These are phyloP conservation scores for Seladonia tumulorum DNA, from an alignment of 2,888 invertebrate genomes.

Conservation along the genomic window DNA sequence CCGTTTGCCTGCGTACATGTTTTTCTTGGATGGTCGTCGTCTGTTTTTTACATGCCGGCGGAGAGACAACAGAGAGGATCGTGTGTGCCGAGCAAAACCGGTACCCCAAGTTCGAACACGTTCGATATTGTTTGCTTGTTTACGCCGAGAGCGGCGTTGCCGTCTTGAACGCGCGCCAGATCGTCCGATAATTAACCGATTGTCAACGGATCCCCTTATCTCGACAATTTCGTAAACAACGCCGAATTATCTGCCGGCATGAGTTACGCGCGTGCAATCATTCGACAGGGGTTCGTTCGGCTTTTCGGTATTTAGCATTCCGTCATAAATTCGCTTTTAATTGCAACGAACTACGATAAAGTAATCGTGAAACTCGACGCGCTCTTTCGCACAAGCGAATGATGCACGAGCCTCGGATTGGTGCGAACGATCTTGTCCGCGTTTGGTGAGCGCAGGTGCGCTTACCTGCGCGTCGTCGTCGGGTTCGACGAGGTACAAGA, in stretches of 20 bases:
- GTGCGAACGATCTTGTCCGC: background rate
- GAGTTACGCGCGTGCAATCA: background rate
- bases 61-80: slow-evolving; percentile 18
- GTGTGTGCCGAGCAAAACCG: slow-evolving; percentile 6
- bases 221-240: background rate
- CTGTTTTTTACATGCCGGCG: background rate
- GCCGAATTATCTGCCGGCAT: background rate
- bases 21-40: background rate
- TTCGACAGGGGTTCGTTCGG: background rate
- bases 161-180: slow-evolving; percentile 1
- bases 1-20: slow-evolving; percentile 9
- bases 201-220: slow-evolving; percentile 28
- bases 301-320: background rate
- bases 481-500: background rate
- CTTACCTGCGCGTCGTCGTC: background rate
- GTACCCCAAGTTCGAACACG: background rate
- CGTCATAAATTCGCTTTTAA: background rate
- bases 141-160: background rate
- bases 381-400: background rate
- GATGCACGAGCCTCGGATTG: background rate
- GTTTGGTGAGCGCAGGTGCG: background rate
- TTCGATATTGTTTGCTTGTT: background rate
- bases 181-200: slow-evolving; percentile 31
- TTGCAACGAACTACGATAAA: too few species aligned
- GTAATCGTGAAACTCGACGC: background rate